These are phyloP conservation scores for Potamilus streckersoni DNA, from an alignment of 1,140 invertebrate genomes.

Conservation along the genomic window DNA sequence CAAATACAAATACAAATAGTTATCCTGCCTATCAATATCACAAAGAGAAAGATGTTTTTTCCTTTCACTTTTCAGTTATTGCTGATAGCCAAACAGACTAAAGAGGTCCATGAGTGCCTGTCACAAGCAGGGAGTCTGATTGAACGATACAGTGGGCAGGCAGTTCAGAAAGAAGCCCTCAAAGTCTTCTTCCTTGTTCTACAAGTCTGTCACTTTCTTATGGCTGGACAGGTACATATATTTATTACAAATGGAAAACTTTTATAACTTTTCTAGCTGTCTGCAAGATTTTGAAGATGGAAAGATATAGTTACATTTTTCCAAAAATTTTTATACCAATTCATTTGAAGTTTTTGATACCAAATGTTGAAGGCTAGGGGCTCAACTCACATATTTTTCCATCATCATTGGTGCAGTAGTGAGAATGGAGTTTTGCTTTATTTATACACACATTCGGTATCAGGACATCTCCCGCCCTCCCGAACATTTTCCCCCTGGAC, in stretches of 20 bases:
- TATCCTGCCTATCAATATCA: no score
- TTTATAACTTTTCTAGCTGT: not conserved
- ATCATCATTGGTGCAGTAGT: not conserved
- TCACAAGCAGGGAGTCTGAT: slow-evolving; percentile 85
- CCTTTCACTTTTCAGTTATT: slow-evolving; percentile 75
- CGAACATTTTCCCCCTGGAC: no score
- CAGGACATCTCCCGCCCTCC: no score
- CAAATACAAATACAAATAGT: no score
- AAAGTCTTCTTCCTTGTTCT: slow-evolving; percentile 97
- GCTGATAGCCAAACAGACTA: slow-evolving; percentile 91
- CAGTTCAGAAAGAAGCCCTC: slow-evolving; percentile 84
- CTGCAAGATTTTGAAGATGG: not conserved
- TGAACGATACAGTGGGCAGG: slow-evolving; percentile 88
- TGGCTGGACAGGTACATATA: slow-evolving; percentile 83
- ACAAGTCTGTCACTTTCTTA: slow-evolving; percentile 93
- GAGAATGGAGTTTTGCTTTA: no score
- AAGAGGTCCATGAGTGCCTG: slow-evolving; percentile 87
- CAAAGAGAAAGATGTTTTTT: no score
- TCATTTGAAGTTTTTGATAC: not conserved
- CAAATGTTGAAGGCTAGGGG: not conserved
- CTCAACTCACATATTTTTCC: no score
- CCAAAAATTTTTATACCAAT: not conserved
- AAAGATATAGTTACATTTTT: not conserved
- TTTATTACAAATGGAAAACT: not conserved
- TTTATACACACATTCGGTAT: no score